Evolutionary conservation across 2,797 vertebrate genomes (phyloP), one percentile per base, ranked within the genome.

Genomic region (Acanthis flammea): DNA sequence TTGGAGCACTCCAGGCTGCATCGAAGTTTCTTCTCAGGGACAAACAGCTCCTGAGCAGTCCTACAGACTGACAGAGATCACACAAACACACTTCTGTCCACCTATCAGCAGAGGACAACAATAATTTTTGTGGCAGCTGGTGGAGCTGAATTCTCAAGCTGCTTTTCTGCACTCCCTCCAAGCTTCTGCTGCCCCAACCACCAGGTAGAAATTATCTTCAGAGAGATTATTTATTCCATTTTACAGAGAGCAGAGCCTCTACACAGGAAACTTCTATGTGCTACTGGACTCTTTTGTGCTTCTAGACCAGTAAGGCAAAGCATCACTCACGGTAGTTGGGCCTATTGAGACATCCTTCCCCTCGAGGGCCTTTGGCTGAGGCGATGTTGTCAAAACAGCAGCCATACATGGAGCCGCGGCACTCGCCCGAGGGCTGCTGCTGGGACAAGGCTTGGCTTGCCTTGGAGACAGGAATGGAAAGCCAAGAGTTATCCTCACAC

Each of bases 311-410:
- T 54, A 81, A 94, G 74, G 31, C 72, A 44, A 88, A 95, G 51
- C 12, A 16, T 72, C 53, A 97, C 98, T 98, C 97, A 99, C 99
- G 91, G 37, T 98, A 96, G 94, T 78, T 94, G 70, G 98, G 98
- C 63, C 97, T 98, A 57, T 96, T 94, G 57, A 95, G 96, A 90
- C 99, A 99, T 91, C 98, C 98, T 94, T 99, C 99, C 42, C 99
- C 99, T 31, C 74, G 97, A 82, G 98, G 98, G 13, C 99, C 99
- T 1, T 70, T 90, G 23, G 99, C 99, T 11, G 98, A 96, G 31
- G 98, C 98, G 18, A 97, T 44, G 2, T 98, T 98, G 97, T 99
- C 99, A 79, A 98, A 99, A 76, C 99, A 99, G 97, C 99, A 99
- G 61, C 99, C 99, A 0, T 98, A 99, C 51, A 80, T 31, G 67